Base-by-base conservation (phyloP, 2,888 invertebrate genomes). In the Physocephala rufipes region DNA sequence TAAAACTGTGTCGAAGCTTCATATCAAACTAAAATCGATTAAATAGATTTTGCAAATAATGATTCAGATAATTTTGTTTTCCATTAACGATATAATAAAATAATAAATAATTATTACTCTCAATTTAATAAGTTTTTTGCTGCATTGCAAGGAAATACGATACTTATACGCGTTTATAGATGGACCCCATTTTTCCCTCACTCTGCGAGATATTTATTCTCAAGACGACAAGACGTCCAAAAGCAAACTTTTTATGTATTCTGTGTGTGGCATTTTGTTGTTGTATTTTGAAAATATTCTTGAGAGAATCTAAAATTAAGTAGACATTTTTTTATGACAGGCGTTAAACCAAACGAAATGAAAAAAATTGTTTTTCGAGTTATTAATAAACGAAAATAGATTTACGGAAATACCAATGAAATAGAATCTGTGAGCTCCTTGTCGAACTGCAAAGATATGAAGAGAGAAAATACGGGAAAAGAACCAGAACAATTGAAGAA, bases 351-450 rank as follows among this genome's bases (percentile, higher is more conserved):
- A 58, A 58, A n/a, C n/a, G n/a, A n/a, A n/a, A n/a, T n/a, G n/a
- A n/a, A 58, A 24, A 58, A 53, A 12, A 53, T 9, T 12, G 12
- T 53, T 53, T 53, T 58, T 58, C 26, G 26, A 19, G 61, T 59
- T 67, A 67, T 70, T 71, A 51, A 3, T 47, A 73, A 75, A 72
- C 66, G 69, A 67, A 58, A 77, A 69, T 70, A 68, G 16, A 71
- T 63, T 4, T 70, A 71, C 58, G 72, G 71, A 64, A 75, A 81
- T 86, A 86, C 86, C 86, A 85, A 85, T 85, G 77, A 84, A 85
- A 86, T 85, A 86, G 84, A 85, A 86, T 85, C 86, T 86, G 85
- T 86, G 85, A 82, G 84, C 82, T 86, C 86, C 86, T 85, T 86
- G 86, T 79, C 86, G 86, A 81, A 85, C 86, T 86, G 86, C 80